Evolutionary conservation across 1,140 invertebrate genomes (phyloP).

Genomic region (Berghia stephanieae): DNA sequence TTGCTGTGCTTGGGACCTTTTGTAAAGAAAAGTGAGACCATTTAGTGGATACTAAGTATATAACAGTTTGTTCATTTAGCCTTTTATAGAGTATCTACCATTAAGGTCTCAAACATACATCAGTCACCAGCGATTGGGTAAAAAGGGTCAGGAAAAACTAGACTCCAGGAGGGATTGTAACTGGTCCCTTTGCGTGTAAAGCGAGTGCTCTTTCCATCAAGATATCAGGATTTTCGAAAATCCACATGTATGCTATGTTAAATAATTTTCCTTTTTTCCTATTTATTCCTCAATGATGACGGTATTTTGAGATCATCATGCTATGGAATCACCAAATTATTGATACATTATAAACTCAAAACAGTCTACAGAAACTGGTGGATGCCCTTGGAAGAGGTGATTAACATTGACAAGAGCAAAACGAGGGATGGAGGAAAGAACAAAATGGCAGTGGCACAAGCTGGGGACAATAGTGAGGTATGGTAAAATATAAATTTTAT

Average conservation of each 20-base stretch:
- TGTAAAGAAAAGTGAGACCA: too few relatives aligned
- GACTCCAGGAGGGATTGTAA: too few relatives aligned
- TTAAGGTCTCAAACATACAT: too few relatives aligned
- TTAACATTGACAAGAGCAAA: conserved; percentile 48
- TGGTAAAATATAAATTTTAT: too few relatives aligned
- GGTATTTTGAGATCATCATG: neutral
- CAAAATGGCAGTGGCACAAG: neutral
- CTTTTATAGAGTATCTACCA: too few relatives aligned
- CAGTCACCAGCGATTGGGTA: too few relatives aligned
- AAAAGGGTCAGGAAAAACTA: too few relatives aligned
- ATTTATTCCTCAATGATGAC: neutral
- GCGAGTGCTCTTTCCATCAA: neutral
- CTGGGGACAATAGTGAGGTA: neutral
- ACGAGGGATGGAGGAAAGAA: conserved; percentile 30
- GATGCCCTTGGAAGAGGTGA: conserved; percentile 49
- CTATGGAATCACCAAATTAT: neutral
- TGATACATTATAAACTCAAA: conserved; percentile 17
- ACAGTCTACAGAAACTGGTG: conserved; percentile 58
- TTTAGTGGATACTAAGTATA: too few relatives aligned
- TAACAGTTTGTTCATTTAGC: too few relatives aligned
- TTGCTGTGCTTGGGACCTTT: too few relatives aligned
- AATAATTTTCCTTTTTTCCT: neutral
- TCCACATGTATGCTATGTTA: neutral
- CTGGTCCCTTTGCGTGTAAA: neutral
- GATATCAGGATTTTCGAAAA: neutral